Conservation (phyloP, 2,888 invertebrate species). For the Nesidiocoris tenuis region DNA sequence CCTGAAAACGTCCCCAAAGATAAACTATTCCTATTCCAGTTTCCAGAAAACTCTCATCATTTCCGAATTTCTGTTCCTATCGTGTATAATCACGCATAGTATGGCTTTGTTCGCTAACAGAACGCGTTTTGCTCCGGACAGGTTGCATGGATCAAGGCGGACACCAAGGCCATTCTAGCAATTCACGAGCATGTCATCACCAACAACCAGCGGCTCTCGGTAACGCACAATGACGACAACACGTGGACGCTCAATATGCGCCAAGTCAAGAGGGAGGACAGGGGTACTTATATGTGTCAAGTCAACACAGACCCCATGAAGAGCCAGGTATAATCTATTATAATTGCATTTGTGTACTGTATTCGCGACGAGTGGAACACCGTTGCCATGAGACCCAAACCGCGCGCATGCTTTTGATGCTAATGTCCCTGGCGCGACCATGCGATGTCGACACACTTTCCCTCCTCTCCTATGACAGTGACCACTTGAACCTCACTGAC, state of each 20-base stretch:
- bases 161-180: slow-evolving; percentile 88
- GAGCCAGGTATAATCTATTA: slow-evolving; percentile 69
- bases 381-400: neutral
- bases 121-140: too few species aligned
- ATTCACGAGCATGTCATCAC: slow-evolving; percentile 93
- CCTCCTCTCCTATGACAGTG: too few species aligned
- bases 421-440: neutral
- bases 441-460: neutral
- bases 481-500: neutral
- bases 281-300: slow-evolving; percentile 92
- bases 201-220: slow-evolving; percentile 83
- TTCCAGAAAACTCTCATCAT: too few species aligned
- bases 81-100: too few species aligned
- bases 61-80: too few species aligned
- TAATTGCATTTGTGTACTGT: neutral
- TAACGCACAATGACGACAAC: slow-evolving; percentile 88
- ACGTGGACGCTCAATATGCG: slow-evolving; percentile 90
- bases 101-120: too few species aligned
- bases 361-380: neutral
- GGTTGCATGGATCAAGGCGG: slow-evolving; percentile 95
- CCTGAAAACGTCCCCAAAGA: too few species aligned
- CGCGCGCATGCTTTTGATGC: neutral
- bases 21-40: too few species aligned
- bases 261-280: slow-evolving; percentile 79
- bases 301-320: slow-evolving; percentile 93